Percentiles rank a stretch among this genome's conserved stretches.
Conservation (phyloP, 1,140 invertebrate genomes). For the Papilio dardanus region DNA sequence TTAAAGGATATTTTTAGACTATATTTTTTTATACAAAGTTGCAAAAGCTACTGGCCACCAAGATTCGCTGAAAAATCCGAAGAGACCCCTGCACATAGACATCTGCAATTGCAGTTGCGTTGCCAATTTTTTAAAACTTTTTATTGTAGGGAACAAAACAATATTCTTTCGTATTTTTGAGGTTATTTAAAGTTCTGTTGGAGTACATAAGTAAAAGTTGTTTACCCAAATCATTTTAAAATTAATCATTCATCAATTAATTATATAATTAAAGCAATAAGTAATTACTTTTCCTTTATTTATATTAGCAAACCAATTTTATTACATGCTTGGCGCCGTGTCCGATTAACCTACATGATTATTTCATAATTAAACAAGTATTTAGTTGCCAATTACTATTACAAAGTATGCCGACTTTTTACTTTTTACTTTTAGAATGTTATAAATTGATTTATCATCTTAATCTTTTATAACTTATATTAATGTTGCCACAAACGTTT, state of each 20-base stretch:
- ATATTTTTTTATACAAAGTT: too few species aligned
- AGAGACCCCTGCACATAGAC: too few species aligned
- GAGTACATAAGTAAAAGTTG: neutral
- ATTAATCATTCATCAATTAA: neutral
- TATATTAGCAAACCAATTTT: neutral
- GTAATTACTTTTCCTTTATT: neutral
- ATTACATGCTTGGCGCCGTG: neutral
- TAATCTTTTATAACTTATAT: slow-evolving; percentile 6
- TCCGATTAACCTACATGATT: slow-evolving; percentile 16
- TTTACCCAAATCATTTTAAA: neutral
- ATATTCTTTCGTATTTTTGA: neutral
- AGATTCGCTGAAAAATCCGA: too few species aligned
- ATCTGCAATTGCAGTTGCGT: too few species aligned
- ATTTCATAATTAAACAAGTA: slow-evolving; percentile 14
- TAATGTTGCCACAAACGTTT: neutral
- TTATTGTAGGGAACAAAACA: neutral
- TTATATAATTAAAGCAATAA: neutral
- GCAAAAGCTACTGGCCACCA: too few species aligned
- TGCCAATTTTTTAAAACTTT: too few species aligned
- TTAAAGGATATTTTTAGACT: too few species aligned
- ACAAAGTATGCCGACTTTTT: slow-evolving; percentile 21
- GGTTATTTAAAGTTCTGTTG: neutral
- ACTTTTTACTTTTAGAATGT: slow-evolving; percentile 10
- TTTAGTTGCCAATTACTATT: slow-evolving; percentile 11
- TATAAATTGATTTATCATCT: slow-evolving; percentile 22